Evolutionary conservation across 35 echinoderm and acorn worm genomes (phyloP), one percentile per base, ranked within the genome.

Genomic region (Heliocidaris erythrogramma): DNA sequence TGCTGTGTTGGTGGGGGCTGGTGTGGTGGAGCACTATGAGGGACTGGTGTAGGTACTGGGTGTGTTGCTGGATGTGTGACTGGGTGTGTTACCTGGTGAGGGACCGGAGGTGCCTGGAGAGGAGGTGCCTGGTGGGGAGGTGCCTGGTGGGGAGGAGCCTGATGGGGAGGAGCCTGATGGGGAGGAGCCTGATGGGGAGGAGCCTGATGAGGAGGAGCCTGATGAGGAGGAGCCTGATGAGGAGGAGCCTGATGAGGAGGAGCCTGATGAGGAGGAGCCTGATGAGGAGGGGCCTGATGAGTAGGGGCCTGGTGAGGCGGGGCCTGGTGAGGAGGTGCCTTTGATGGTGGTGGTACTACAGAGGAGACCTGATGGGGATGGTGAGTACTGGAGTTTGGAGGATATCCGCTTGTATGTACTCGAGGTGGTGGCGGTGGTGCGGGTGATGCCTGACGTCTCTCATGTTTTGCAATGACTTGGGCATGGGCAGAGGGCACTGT

Each of bases 381-480:
- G 48, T 86, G 86, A 95, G 24, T 90, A 90, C 47, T 89, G 10
- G 50, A 17, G 42, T 94, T 31, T 93, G 95, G 60, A 49, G 85
- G 35, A 11, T 30, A 59, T 59, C 86, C 14, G 48, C 88, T 87
- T 24, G 93, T 65, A 48, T 93, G 88, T 18, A 60, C 71, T 95
- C 91, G 91, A 90, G 94, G 95, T 59, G 94, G 94, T 30, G 95
- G 95, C 49, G 95, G 95, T 35, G 96, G 94, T 7, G 60, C 85
- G 7, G 88, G 84, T 85, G 92, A 89, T 88, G 96, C 30, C 49
- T 95, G 90, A 10, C 94, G 94, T 21, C 53, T 47, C 21, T 94
- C 92, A 59, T 89, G 48, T 35, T 9, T 11, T 88, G 85, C 32
- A 88, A 6, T 21, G 9, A 31, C 52, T 24, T 31, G 17, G 9